Evolutionary conservation across 2,888 invertebrate species (phyloP).

Genomic region (Venustoraphidia nigricollis): DNA sequence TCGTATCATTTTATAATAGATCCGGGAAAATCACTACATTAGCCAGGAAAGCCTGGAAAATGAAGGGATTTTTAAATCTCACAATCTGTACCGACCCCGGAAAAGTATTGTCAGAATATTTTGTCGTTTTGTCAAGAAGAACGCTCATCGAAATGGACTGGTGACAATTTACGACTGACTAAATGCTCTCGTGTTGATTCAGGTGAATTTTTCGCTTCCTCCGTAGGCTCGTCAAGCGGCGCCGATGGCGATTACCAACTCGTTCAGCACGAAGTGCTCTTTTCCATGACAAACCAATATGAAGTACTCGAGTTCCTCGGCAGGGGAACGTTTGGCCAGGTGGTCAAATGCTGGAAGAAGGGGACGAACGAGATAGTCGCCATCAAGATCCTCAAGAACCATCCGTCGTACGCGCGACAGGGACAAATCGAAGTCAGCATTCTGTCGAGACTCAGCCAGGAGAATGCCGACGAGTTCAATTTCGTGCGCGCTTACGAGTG

Average conservation of each 20-base stretch:
- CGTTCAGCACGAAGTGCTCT: constrained; percentile 95
- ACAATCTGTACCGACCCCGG: too few relatives aligned
- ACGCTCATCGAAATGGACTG: too few relatives aligned
- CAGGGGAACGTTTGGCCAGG: constrained; percentile 96
- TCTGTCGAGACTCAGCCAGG: constrained; percentile 82
- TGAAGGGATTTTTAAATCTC: too few relatives aligned
- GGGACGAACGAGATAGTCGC: constrained; percentile 99
- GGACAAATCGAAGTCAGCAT: constrained; percentile 99
- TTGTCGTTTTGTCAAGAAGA: too few relatives aligned
- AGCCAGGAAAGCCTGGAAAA: too few relatives aligned
- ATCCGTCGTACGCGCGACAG: constrained; percentile 98
- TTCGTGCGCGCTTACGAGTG: constrained; percentile 99
- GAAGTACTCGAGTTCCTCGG: constrained; percentile 98
- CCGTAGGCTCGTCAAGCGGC: constrained; percentile 61
- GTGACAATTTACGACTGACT: neutral
- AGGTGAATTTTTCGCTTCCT: constrained; percentile 6
- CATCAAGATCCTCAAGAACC: constrained; percentile 99
- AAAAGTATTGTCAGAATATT: neutral
- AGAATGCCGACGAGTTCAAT: constrained; percentile 98
- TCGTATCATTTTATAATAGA: too few relatives aligned
- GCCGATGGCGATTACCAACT: constrained; percentile 97
- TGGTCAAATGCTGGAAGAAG: constrained; percentile 99
- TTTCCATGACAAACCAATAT: constrained; percentile 91
- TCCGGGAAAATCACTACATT: too few relatives aligned
- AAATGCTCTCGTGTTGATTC: constrained; percentile 1